Percentiles rank a stretch among this genome's conserved stretches.
Evolutionary conservation across 2,888 invertebrate genomes (phyloP).

Genomic region (Mimas tiliae): DNA sequence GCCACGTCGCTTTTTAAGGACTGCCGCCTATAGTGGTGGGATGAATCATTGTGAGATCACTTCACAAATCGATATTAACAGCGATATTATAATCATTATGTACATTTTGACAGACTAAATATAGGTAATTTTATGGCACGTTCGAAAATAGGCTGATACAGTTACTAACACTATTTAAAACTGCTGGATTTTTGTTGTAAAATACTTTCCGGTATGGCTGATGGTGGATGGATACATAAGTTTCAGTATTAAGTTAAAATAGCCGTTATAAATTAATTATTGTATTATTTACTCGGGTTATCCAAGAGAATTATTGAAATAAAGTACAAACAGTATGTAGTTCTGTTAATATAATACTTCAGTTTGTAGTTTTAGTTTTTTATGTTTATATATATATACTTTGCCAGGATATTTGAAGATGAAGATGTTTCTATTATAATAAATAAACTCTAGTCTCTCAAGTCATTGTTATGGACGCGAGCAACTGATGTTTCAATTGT

Average conservation of each 20-base stretch:
- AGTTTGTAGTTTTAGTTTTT: too few species aligned
- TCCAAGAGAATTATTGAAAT: neutral
- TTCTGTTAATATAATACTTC: too few species aligned
- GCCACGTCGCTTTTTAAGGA: neutral
- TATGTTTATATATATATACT: too few species aligned
- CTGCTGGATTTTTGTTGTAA: too few species aligned
- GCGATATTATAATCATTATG: too few species aligned
- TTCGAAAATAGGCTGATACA: too few species aligned
- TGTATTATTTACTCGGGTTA: neutral
- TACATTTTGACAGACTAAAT: too few species aligned
- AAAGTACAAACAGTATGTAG: too few species aligned
- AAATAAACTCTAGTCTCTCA: neutral
- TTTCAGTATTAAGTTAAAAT: neutral
- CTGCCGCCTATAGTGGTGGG: neutral
- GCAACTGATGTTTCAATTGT: conserved; percentile 17
- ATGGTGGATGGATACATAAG: too few species aligned
- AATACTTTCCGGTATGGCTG: too few species aligned
- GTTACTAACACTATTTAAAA: too few species aligned
- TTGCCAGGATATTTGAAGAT: neutral
- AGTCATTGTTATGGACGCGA: conserved; percentile 3
- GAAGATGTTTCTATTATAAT: conserved; percentile 1
- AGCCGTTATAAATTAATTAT: neutral
- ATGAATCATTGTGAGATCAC: conserved; percentile 26
- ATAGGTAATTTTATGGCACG: too few species aligned
- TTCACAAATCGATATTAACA: neutral